Conservation (phyloP, 2,113 vertebrate genomes). For the Corythornis cristatus region DNA sequence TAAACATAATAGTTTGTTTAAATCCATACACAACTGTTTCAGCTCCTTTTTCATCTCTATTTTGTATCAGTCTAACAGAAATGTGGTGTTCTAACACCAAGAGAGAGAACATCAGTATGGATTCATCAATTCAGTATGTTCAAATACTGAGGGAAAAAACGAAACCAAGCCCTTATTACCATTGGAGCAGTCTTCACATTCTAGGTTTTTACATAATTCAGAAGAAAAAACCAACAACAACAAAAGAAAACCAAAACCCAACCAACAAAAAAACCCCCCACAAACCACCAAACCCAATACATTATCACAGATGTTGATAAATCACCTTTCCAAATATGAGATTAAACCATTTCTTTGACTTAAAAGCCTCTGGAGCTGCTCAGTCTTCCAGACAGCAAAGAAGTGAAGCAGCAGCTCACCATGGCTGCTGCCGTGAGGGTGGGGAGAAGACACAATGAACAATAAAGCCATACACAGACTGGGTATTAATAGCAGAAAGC, state of each 20-base stretch:
- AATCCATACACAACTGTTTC: background rate
- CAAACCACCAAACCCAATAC: too few relatives aligned
- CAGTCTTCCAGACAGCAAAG: background rate
- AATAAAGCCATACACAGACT: background rate
- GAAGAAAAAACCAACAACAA: background rate
- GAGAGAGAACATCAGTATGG: background rate
- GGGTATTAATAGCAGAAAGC: background rate
- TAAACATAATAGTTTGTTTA: background rate
- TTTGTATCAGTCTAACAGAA: background rate
- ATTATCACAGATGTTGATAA: background rate
- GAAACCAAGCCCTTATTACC: background rate
- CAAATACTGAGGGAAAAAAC: background rate
- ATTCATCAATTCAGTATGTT: background rate
- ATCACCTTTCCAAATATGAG: background rate
- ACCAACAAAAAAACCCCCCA: too few relatives aligned
- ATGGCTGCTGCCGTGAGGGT: background rate
- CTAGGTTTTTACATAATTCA: background rate
- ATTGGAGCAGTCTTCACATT: background rate
- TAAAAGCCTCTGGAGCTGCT: background rate
- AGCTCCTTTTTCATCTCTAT: background rate
- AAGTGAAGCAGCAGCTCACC: background rate
- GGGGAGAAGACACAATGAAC: background rate
- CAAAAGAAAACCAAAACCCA: too few relatives aligned
- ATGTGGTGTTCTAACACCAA: background rate
- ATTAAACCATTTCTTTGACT: background rate